Evolutionary conservation across 2,797 vertebrate genomes (phyloP), one percentile per base, ranked within the genome.

Genomic region (Emydoidea blandingii): DNA sequence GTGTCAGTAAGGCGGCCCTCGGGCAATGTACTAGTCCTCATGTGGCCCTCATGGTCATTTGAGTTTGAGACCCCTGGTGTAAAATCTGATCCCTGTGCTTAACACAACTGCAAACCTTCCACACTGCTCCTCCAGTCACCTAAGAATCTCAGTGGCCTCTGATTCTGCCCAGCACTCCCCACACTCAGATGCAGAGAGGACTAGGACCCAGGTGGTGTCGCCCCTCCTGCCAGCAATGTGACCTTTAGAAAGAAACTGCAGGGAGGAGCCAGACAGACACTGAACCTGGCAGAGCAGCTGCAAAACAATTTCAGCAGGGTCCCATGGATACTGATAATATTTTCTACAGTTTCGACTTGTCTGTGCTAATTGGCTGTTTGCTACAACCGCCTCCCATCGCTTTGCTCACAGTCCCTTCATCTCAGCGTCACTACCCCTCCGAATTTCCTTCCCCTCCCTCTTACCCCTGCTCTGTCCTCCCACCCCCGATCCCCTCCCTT

Each of bases 401-500:
- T 62, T 62, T 83, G 3, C 0, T 31, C 50, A 85, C 86, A 57
- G 6, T 29, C 15, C 68, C n/a, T 53, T 87, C 7, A 0, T 34
- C 0, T 0, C 23, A 0, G 0, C 5, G 34, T 7, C 16, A 2
- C 12, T 86, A 7, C 1, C 11, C 19, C 59, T 86, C 29, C 15
- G 8, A 5, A 27, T 62, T 85, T 37, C n/a, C 14, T 62, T n/a
- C 14, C 78, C 23, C 34, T 3, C 86, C 27, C 34, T 88, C n/a
- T 16, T 27, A 76, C 4, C 10, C 4, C 7, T 83, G 15, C 81
- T 47, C 29, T 76, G 37, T 74, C 4, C 52, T 18, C 52, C 18
- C 52, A 2, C 57, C 78, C 9, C 59, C 5, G 1, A 2, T 15
- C 92, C 14, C 4, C 4, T 85, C 12, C 34, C 81, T 79, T 80